These are phyloP conservation scores for Linnaemya vulpina DNA, from an alignment of 2,888 invertebrate species.

Conservation along the genomic window DNA sequence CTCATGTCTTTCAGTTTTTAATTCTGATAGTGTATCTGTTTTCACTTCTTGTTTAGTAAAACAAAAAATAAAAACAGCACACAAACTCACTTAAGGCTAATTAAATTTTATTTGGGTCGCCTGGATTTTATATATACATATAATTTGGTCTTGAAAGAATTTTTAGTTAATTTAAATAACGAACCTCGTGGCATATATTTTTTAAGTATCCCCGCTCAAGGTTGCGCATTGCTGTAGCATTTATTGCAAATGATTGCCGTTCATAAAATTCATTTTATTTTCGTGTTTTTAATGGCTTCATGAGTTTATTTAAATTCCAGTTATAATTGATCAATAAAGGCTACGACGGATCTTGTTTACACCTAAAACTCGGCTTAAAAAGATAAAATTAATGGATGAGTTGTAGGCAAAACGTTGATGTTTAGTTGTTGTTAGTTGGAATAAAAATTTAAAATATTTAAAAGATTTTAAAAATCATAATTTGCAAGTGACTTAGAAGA, in stretches of 20 bases:
- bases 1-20: neutral
- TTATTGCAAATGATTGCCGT: neutral
- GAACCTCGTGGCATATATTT: neutral
- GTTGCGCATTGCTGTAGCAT: slow-evolving; percentile 25
- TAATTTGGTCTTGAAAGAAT: neutral
- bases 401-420: too few species aligned
- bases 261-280: slow-evolving; percentile 32
- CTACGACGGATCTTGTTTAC: neutral
- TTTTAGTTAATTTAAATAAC: slow-evolving; percentile 1
- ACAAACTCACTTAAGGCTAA: slow-evolving; percentile 38
- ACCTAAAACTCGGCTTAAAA: neutral
- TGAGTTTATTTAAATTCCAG: slow-evolving; percentile 38
- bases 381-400: neutral
- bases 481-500: too few species aligned
- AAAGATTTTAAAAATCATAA: too few species aligned
- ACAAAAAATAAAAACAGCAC: slow-evolving; percentile 12
- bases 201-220: slow-evolving; percentile 6
- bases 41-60: neutral
- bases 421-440: too few species aligned
- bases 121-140: neutral
- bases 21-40: neutral
- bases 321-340: slow-evolving; percentile 6
- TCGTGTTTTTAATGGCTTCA: slow-evolving; percentile 8
- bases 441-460: too few species aligned
- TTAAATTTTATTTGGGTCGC: slow-evolving; percentile 23